Conservation (phyloP, 2,113 vertebrate genomes). For the Uria aalge region DNA sequence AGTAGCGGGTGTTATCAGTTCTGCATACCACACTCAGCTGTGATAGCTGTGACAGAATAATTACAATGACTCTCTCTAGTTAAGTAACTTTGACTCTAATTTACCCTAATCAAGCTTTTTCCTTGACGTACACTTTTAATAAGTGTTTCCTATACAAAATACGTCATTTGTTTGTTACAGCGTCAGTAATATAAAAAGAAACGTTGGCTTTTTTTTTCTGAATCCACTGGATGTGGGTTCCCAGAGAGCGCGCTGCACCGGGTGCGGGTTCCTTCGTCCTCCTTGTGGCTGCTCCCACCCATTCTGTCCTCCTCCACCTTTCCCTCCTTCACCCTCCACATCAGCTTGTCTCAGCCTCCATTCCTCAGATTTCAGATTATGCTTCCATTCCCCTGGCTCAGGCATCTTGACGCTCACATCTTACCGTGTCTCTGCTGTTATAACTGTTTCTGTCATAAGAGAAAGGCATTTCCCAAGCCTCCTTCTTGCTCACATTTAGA, state of each 20-base stretch:
- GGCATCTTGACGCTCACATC: background rate
- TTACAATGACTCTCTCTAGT: background rate
- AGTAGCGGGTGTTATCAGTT: background rate
- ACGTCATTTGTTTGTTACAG: background rate
- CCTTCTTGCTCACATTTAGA: background rate
- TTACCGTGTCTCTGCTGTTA: background rate
- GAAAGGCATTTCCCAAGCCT: background rate
- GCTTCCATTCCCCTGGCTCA: background rate
- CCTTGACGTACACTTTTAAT: background rate
- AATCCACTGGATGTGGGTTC: background rate
- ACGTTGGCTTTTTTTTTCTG: background rate
- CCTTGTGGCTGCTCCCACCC: background rate
- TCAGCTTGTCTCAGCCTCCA: background rate
- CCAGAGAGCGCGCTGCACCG: background rate
- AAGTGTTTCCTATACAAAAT: background rate
- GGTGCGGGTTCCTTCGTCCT: background rate
- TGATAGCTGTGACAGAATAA: background rate
- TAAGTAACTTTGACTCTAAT: background rate
- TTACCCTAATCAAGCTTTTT: background rate
- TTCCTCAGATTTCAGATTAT: background rate
- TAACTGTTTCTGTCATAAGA: background rate
- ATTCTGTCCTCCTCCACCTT: background rate
- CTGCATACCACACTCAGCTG: background rate
- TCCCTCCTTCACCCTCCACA: background rate
- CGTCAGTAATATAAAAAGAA: background rate